Conservation (phyloP, 2,888 invertebrate species). For the Drosophila cracens region DNA sequence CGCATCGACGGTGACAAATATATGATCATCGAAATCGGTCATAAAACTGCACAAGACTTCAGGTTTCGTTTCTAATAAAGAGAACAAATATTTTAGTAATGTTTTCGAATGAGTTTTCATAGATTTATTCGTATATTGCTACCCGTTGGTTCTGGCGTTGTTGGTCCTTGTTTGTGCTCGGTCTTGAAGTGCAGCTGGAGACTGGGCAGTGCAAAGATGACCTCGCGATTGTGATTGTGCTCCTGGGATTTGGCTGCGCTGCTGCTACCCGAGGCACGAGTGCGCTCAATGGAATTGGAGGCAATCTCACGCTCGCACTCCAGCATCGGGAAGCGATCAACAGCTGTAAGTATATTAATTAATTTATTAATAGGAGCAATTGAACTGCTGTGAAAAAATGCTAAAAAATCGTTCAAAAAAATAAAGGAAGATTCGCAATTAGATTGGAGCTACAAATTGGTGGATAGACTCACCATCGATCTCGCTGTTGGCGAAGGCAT, state of each 20-base stretch:
- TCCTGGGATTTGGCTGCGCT: constrained; percentile 89
- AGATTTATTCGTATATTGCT: neutral
- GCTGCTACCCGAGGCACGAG: constrained; percentile 85
- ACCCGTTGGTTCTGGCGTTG: constrained; percentile 89
- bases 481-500: constrained; percentile 97
- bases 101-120: neutral
- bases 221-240: constrained; percentile 94
- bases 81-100: neutral
- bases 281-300: constrained; percentile 86
- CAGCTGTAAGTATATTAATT: constrained; percentile 86
- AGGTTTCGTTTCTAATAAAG: constrained; percentile 90
- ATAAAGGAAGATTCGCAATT: neutral
- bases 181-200: constrained; percentile 97
- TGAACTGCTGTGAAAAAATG: too few relatives aligned
- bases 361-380: neutral
- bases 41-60: constrained; percentile 98
- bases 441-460: neutral
- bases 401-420: too few relatives aligned
- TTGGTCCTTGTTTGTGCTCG: constrained; percentile 93
- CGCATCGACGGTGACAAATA: constrained; percentile 98
- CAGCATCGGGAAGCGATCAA: constrained; percentile 95
- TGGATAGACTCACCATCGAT: constrained; percentile 91
- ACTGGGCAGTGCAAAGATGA: constrained; percentile 98
- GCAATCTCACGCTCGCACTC: constrained; percentile 90
- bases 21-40: constrained; percentile 99